Conservation (phyloP, 2,888 invertebrate species). For the Heliconius hortense region DNA sequence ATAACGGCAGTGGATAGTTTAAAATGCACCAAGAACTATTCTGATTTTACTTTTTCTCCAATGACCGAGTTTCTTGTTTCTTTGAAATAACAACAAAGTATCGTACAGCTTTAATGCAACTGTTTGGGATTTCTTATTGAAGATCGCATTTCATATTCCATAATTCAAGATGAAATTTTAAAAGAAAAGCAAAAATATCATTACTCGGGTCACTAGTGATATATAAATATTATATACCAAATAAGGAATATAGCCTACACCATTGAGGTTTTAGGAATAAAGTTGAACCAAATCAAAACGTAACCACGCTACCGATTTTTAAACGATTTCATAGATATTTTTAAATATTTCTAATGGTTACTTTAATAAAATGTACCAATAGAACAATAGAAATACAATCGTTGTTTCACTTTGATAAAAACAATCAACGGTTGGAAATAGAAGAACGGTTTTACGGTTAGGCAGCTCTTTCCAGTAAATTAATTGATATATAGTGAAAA, state of each 20-base stretch:
- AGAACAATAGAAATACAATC: background rate
- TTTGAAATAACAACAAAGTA: slow-evolving; percentile 22
- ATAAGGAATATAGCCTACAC: background rate
- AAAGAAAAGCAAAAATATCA: slow-evolving; percentile 4
- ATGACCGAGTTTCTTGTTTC: slow-evolving; percentile 24
- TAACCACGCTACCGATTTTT: background rate
- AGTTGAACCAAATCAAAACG: background rate
- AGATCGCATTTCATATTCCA: slow-evolving; percentile 18
- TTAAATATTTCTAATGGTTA: background rate
- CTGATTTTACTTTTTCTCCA: slow-evolving; percentile 18
- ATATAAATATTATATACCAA: background rate
- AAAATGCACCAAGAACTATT: slow-evolving; percentile 10
- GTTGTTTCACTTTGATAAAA: slow-evolving; percentile 11
- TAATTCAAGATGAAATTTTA: slow-evolving; percentile 19
- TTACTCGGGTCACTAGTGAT: background rate
- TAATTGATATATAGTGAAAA: background rate
- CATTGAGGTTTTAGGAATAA: background rate
- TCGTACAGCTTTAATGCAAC: slow-evolving; percentile 23
- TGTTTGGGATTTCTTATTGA: slow-evolving; percentile 18
- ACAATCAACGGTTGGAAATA: background rate
- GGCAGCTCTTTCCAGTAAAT: background rate
- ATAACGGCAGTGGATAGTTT: slow-evolving; percentile 7
- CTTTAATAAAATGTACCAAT: background rate
- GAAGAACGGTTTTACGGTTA: slow-evolving; percentile 6
- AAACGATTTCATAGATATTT: background rate